Evolutionary conservation across 2,797 vertebrate genomes (phyloP), one percentile per base, ranked within the genome.

Genomic region (Xyrichtys novacula): DNA sequence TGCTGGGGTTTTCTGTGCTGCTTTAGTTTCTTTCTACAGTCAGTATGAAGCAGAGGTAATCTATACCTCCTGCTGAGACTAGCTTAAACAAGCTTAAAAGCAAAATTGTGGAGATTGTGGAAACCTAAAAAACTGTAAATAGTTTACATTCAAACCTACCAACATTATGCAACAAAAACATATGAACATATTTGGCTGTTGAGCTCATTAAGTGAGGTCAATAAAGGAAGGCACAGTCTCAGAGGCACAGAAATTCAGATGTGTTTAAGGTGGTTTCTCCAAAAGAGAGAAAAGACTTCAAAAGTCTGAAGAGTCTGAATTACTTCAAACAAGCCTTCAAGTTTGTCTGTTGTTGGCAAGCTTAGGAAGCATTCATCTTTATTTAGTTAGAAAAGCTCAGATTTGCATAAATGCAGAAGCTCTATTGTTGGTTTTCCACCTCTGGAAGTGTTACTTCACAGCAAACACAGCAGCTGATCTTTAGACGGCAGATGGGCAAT

Each of bases 401-500:
- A 23, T 58, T 47, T 48, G n/a, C 12, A 20, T 8, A 26, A 19
- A 8, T 44, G 34, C 20, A 38, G 19, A 42, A 26, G 40, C 19
- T 42, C 3, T 1, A 1, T 7, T 47, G 2, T 29, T 44, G 58
- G n/a, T 65, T 52, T 46, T 44, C 23, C 32, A 34, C 34, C 43
- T 31, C 31, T 60, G 17, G 5, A 48, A 14, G 28, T 64, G 42
- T 55, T 36, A 7, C 16, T 57, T 46, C 52, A 46, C 22, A 38
- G 23, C 2, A 16, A 68, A 59, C n/a, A 40, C 25, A 53, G 44
- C 16, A 42, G 57, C 47, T 53, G 23, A 58, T 54, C 65, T 56
- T 20, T 55, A 25, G 15, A 46, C 56, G 58, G 34, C 50, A 74
- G 26, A 62, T 63, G 53, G 39, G 36, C 25, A 26, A 29, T 29